These are phyloP conservation scores for Pollenia amentaria DNA, from an alignment of 2,888 invertebrate genomes.

Conservation along the genomic window DNA sequence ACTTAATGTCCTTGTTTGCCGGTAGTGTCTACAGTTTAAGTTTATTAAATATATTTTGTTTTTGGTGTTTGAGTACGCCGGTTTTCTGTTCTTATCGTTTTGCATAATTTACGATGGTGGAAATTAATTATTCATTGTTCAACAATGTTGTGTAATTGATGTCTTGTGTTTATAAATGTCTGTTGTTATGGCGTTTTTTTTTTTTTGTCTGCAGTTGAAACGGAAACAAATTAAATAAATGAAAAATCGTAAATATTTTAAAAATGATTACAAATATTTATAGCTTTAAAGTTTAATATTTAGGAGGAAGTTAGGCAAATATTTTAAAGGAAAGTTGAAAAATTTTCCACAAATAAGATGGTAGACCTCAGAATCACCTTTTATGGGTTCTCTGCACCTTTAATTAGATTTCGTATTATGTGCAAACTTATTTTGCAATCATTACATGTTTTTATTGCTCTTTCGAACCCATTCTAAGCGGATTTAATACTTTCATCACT, in stretches of 20 bases:
- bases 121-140: slow-evolving; percentile 12
- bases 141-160: background rate
- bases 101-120: slow-evolving; percentile 36
- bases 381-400: too few relatives aligned
- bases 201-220: background rate
- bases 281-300: too few relatives aligned
- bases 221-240: background rate
- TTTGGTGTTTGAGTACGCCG: background rate
- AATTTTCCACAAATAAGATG: too few relatives aligned
- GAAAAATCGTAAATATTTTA: slow-evolving; percentile 7
- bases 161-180: background rate
- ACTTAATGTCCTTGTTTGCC: background rate
- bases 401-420: too few relatives aligned
- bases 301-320: too few relatives aligned
- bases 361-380: too few relatives aligned
- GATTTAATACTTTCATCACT: too few relatives aligned
- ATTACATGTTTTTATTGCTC: too few relatives aligned
- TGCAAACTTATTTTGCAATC: too few relatives aligned
- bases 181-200: background rate
- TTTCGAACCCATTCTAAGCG: too few relatives aligned
- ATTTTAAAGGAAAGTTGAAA: too few relatives aligned
- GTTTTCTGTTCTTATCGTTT: slow-evolving; percentile 25
- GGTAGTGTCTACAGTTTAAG: background rate
- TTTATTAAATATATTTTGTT: background rate
- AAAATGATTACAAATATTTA: background rate